These are phyloP conservation scores for Portunus trituberculatus DNA, from an alignment of 1,140 invertebrate species.

Conservation along the genomic window DNA sequence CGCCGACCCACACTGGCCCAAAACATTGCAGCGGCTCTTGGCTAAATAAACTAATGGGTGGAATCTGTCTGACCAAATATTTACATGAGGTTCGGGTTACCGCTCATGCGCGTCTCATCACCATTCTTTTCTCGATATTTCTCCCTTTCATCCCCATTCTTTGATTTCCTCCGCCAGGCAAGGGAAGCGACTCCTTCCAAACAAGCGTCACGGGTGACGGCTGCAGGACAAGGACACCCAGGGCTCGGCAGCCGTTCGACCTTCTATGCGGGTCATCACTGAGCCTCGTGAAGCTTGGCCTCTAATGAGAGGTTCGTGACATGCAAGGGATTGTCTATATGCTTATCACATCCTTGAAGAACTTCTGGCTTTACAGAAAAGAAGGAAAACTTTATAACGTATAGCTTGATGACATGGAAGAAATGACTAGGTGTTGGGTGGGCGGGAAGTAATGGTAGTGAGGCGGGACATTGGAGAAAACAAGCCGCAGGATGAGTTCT, in stretches of 20 bases:
- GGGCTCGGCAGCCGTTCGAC: too few relatives aligned
- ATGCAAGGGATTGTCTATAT: not conserved
- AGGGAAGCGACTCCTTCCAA: not conserved
- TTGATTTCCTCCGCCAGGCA: not conserved
- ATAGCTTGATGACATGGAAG: not conserved
- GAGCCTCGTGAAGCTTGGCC: not conserved
- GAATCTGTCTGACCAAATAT: not conserved
- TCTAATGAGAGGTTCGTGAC: not conserved
- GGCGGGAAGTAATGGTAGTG: not conserved
- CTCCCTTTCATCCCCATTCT: not conserved
- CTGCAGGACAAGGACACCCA: not conserved
- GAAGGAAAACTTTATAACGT: not conserved
- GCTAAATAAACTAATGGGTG: not conserved
- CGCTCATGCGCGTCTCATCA: slow-evolving; percentile 9
- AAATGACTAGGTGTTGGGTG: not conserved
- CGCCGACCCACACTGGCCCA: not conserved
- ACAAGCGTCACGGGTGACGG: not conserved
- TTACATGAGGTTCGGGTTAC: not conserved
- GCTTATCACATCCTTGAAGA: not conserved
- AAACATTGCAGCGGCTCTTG: not conserved
- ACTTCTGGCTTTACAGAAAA: not conserved
- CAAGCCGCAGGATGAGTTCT: not conserved
- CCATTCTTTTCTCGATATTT: not conserved
- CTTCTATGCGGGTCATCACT: not conserved
- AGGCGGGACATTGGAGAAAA: not conserved